A percentile compares a stretch with the other conserved stretches of the same genome.
These are phyloP conservation scores for Morbakka virulenta DNA, from an alignment of 30 jellyfish, hydroid and myxozoan genomes.

Conservation along the genomic window DNA sequence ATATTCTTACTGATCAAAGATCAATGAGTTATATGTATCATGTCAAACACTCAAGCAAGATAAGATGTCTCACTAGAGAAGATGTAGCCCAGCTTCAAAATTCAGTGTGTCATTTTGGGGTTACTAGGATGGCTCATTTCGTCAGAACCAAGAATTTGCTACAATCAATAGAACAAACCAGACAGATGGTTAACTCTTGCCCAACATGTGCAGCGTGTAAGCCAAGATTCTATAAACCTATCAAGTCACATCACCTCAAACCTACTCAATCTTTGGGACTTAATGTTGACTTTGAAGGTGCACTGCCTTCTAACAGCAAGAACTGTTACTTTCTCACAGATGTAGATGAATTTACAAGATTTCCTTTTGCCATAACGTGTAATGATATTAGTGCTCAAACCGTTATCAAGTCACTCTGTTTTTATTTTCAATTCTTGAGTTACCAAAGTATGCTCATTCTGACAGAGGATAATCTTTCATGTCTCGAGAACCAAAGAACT, in stretches of 20 bases:
- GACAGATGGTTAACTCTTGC: neutral
- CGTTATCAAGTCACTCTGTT: slow-evolving; percentile 8
- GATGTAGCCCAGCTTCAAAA: slow-evolving; percentile 1
- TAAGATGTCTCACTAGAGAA: slow-evolving; percentile 64
- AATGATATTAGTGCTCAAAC: slow-evolving; percentile 2
- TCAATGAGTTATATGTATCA: slow-evolving; percentile 56
- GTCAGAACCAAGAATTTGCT: slow-evolving; percentile 23
- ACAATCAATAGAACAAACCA: slow-evolving; percentile 11
- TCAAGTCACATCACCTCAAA: too few relatives aligned
- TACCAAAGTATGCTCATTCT: slow-evolving; percentile 20
- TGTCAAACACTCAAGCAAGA: slow-evolving; percentile 50
- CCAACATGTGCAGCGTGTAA: slow-evolving; percentile 16
- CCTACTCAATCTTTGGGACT: neutral
- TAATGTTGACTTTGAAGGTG: slow-evolving; percentile 29
- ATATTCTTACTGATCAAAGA: slow-evolving; percentile 55
- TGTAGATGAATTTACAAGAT: slow-evolving; percentile 26
- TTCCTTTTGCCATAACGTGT: slow-evolving; percentile 34
- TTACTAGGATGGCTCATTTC: slow-evolving; percentile 24
- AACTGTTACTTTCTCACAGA: slow-evolving; percentile 22
- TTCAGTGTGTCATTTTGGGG: slow-evolving; percentile 30
- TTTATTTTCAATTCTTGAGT: slow-evolving; percentile 7
- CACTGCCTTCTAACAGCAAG: slow-evolving; percentile 20
- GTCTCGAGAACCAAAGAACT: neutral
- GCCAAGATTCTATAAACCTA: slow-evolving; percentile 27
- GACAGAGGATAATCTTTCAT: slow-evolving; percentile 16